These are phyloP conservation scores for Acronicta aceris DNA, from an alignment of 2,888 invertebrate genomes.

Conservation along the genomic window DNA sequence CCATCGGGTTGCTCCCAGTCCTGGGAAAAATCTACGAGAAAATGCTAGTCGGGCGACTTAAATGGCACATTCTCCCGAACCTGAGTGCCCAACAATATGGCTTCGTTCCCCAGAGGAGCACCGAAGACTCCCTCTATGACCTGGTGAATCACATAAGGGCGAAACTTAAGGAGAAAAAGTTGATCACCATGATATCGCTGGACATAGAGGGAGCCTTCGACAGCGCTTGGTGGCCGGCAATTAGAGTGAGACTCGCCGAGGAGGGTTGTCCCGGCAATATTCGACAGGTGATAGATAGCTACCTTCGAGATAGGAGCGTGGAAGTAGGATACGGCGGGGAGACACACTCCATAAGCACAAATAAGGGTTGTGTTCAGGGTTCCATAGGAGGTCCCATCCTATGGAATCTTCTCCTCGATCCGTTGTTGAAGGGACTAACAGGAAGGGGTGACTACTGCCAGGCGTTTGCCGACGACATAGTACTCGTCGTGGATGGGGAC, in stretches of 20 bases:
- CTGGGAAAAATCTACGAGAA: background rate
- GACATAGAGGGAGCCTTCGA: slow-evolving; percentile 6
- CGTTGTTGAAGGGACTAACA: slow-evolving; percentile 8
- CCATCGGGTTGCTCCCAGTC: slow-evolving; percentile 10
- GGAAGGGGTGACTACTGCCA: background rate
- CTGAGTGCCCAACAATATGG: slow-evolving; percentile 11
- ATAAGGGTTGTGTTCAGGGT: slow-evolving; percentile 38
- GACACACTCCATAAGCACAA: slow-evolving; percentile 7
- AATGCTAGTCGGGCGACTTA: background rate
- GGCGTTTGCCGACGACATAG: slow-evolving; percentile 27
- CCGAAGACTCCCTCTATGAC: slow-evolving; percentile 7
- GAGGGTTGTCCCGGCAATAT: slow-evolving; percentile 8
- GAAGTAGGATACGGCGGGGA: background rate
- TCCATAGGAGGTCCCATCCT: slow-evolving; percentile 35
- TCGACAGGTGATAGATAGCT: background rate
- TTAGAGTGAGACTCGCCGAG: slow-evolving; percentile 2
- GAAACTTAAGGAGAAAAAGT: background rate
- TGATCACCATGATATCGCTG: background rate
- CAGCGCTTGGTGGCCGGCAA: slow-evolving; percentile 6
- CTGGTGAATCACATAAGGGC: background rate
- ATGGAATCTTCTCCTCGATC: slow-evolving; percentile 38
- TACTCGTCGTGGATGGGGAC: slow-evolving; percentile 18
- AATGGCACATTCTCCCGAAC: background rate
- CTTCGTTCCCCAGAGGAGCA: slow-evolving; percentile 15
- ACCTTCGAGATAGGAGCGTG: background rate